Evolutionary conservation across 2,113 vertebrate species (phyloP), one percentile per base, ranked within the genome.

Genomic region (Etheostoma cragini): DNA sequence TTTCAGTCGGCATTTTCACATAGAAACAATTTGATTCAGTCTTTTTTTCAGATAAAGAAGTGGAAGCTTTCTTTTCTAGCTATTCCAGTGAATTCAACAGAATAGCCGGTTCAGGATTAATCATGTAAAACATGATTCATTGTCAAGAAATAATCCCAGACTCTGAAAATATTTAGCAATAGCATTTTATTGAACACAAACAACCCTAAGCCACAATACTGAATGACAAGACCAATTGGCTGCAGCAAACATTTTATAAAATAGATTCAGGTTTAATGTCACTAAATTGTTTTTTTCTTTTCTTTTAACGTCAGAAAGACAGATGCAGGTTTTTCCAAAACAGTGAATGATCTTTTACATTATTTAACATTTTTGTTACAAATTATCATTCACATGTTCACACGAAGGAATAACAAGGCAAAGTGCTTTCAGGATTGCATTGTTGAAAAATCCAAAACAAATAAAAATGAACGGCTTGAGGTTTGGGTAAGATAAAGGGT

Each of bases 151-250:
- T 33, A 26, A 87, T 10, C 62, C 33, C 62, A 76, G 50, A 69
- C 63, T 24, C 74, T 21, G 17, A 16, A 80, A 81, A 79, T 95
- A 96, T 96, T 93, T 95, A 96, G 96, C 97, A 96, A 96, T 85
- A 97, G 96, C 96, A 96, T 95, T 97, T 97, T 96, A 97, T 98
- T 96, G 90, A 97, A 97, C 96, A 96, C 94, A 95, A 96, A 95
- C 94, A 95, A 96, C 96, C 96, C 96, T 96, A 97, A 97, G 96
- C 96, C 96, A 97, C 96, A 94, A 95, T 94, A 95, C 94, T 95
- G 96, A 96, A 94, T 92, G 94, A 93, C 95, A 93, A 96, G 94
- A 96, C 94, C 95, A 94, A 95, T 93, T 93, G 95, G 95, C 94
- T 93, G 91, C 95, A 95, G 95, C 94, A 96, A 94, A 96, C 93